These are phyloP conservation scores for Andrena flavipes DNA, from an alignment of 2,888 invertebrate genomes.

Conservation along the genomic window DNA sequence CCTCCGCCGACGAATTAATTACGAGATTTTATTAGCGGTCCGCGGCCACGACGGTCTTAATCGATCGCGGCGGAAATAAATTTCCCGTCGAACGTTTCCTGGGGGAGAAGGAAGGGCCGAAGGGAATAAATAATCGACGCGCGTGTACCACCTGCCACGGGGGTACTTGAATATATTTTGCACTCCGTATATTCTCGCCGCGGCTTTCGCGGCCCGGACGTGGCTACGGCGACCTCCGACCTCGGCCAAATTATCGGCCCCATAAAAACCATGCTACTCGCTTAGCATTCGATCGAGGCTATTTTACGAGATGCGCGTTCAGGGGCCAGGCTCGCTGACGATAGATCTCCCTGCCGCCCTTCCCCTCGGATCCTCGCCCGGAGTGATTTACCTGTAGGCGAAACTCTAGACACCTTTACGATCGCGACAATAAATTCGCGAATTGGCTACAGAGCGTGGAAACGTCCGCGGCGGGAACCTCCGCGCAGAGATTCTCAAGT, in stretches of 20 bases:
- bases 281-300: conserved; percentile 70
- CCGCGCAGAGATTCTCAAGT: neutral
- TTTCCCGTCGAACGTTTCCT: conserved; percentile 51
- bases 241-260: conserved; percentile 68
- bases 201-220: conserved; percentile 33
- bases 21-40: conserved; percentile 53
- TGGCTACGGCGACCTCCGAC: conserved; percentile 57
- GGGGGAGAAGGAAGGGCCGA: conserved; percentile 21
- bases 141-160: conserved; percentile 57
- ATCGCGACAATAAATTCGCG: conserved; percentile 45
- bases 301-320: conserved; percentile 62
- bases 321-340: conserved; percentile 46
- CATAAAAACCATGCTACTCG: conserved; percentile 69
- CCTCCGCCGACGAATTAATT: conserved; percentile 40
- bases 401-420: conserved; percentile 36
- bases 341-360: conserved; percentile 45
- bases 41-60: conserved; percentile 20
- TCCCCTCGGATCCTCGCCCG: conserved; percentile 18
- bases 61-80: conserved; percentile 60
- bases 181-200: conserved; percentile 58
- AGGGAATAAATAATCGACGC: conserved; percentile 69
- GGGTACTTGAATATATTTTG: conserved; percentile 66
- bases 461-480: neutral
- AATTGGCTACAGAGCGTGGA: conserved; percentile 29
- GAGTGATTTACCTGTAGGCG: conserved; percentile 38